Percentiles rank a stretch among this genome's conserved stretches.
Conservation (phyloP, 2,797 vertebrate species). For the Notoglanidium macrostoma region DNA sequence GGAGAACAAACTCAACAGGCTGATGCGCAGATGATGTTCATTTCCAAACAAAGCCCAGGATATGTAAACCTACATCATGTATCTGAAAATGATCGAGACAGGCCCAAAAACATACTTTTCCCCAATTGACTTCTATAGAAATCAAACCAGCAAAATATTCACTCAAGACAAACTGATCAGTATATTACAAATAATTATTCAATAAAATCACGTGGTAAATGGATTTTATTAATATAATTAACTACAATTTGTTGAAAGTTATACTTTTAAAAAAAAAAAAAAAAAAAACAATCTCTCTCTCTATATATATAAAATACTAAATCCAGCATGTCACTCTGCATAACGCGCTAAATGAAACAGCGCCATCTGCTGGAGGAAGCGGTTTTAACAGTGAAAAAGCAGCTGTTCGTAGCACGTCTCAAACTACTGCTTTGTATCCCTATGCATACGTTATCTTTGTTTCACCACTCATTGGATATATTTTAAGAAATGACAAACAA, state of each 20-base stretch:
- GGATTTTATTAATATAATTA: background rate
- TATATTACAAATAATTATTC: background rate
- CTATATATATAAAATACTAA: no score
- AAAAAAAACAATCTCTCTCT: no score
- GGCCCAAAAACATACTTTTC: background rate
- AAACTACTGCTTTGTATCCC: slow-evolving; percentile 13
- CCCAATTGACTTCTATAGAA: background rate
- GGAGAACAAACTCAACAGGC: no score
- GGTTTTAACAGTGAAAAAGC: background rate
- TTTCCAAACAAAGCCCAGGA: background rate
- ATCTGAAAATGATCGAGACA: background rate
- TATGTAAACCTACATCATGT: background rate
- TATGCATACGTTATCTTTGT: background rate
- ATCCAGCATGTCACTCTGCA: background rate
- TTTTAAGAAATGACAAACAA: background rate
- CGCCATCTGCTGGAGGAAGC: slow-evolving; percentile 4
- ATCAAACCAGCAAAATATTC: background rate
- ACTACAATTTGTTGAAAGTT: no score
- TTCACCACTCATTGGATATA: background rate
- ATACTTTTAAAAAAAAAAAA: no score
- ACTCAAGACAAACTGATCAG: background rate
- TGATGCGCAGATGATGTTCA: background rate
- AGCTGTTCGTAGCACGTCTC: slow-evolving; percentile 5
- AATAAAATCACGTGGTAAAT: background rate
- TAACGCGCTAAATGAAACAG: background rate